A percentile compares a stretch with the other conserved stretches of the same genome.
Conservation (phyloP, 1,140 invertebrate species). For the Protaetia brevitarsis region DNA sequence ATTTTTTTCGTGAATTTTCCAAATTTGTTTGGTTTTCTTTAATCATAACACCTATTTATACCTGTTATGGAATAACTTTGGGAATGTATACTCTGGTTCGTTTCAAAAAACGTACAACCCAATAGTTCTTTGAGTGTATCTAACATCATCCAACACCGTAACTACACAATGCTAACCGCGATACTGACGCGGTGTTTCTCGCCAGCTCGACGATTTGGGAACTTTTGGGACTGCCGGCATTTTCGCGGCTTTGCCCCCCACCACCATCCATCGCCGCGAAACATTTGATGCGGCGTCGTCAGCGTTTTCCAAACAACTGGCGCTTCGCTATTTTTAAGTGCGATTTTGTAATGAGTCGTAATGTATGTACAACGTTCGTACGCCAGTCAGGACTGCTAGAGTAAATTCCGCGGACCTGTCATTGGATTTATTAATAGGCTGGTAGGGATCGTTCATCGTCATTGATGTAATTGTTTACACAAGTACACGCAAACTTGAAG, state of each 20-base stretch:
- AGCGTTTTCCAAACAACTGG: slow-evolving; percentile 16
- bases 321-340: slow-evolving; percentile 9
- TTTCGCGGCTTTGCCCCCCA: not conserved
- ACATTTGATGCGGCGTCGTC: too few relatives aligned
- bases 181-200: too few relatives aligned
- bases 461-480: slow-evolving; percentile 1
- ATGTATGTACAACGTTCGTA: too few relatives aligned
- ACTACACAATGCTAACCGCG: not conserved
- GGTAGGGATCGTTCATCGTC: not conserved
- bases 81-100: slow-evolving; percentile 20
- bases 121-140: slow-evolving; percentile 37
- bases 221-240: not conserved
- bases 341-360: too few relatives aligned
- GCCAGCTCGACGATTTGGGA: too few relatives aligned
- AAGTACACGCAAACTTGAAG: too few relatives aligned
- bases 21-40: too few relatives aligned
- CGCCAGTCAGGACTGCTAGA: too few relatives aligned
- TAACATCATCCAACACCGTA: slow-evolving; percentile 39
- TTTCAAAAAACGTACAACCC: slow-evolving; percentile 35
- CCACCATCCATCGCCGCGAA: too few relatives aligned
- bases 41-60: not conserved
- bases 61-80: slow-evolving; percentile 1
- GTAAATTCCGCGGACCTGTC: slow-evolving; percentile 5
- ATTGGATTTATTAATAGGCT: slow-evolving; percentile 10
- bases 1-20: too few relatives aligned